Evolutionary conservation across 1,140 invertebrate genomes (phyloP).

Genomic region (Scaptomyza hsui): DNA sequence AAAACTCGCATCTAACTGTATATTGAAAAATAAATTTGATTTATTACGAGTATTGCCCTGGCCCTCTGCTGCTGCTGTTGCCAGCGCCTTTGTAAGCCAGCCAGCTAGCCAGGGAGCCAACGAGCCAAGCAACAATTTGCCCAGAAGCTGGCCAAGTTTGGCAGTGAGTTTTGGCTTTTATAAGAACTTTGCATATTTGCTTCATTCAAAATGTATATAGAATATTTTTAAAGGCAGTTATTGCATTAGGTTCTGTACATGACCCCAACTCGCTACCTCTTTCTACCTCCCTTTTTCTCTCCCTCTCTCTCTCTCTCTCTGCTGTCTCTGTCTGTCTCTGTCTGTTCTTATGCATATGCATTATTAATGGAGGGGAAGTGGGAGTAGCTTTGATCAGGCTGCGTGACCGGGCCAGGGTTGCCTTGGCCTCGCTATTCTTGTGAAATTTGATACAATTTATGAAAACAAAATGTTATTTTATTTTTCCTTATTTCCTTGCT

Average conservation of each 20-base stretch:
- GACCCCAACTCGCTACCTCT: conserved; percentile 27
- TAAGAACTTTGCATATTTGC: conserved; percentile 75
- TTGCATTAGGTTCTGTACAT: conserved; percentile 64
- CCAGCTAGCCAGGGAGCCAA: too few relatives aligned
- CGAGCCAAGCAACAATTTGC: conserved; percentile 15
- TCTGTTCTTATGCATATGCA: conserved; percentile 61
- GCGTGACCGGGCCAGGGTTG: conserved; percentile 67
- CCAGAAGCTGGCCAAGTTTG: conserved; percentile 24
- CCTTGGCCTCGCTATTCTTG: conserved; percentile 40
- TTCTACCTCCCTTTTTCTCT: not conserved
- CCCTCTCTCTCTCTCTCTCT: not conserved
- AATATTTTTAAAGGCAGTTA: conserved; percentile 65
- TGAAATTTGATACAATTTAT: conserved; percentile 82
- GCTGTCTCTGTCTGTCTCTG: not conserved
- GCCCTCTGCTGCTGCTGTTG: not conserved
- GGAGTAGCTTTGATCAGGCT: conserved; percentile 65
- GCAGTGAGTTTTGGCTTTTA: conserved; percentile 18
- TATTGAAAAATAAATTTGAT: conserved; percentile 70
- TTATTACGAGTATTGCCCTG: conserved; percentile 35
- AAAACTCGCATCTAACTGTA: conserved; percentile 32
- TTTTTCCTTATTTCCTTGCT: conserved; percentile 31
- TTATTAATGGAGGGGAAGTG: conserved; percentile 60
- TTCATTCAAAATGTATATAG: conserved; percentile 72
- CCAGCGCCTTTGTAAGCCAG: not conserved
- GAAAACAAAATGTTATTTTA: conserved; percentile 33